Conservation (phyloP, 2,113 vertebrate species). For the Caracal caracal region DNA sequence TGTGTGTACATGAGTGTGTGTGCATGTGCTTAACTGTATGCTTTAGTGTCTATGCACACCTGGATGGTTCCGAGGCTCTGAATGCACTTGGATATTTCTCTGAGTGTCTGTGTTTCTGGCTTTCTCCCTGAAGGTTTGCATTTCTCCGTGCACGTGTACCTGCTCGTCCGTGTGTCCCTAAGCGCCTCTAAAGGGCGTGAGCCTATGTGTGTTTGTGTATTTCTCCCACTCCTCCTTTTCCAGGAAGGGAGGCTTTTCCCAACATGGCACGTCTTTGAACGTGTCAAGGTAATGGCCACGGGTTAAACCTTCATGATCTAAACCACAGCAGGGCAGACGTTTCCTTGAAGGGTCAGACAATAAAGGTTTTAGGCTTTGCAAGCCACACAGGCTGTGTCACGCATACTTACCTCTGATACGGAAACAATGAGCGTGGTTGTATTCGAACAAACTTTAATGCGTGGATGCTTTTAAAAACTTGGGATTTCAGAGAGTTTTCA, state of each 20-base stretch:
- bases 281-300: neutral
- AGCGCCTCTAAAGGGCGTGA: no score
- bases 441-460: neutral
- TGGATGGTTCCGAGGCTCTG: neutral
- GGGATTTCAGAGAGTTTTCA: neutral
- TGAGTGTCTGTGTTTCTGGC: neutral
- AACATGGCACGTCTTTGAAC: neutral
- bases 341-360: neutral
- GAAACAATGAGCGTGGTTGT: rapidly evolving
- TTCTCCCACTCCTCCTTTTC: neutral
- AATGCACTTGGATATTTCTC: neutral
- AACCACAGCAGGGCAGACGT: neutral
- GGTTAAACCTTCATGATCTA: neutral
- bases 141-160: neutral
- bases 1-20: neutral
- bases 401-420: rapidly evolving
- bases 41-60: neutral
- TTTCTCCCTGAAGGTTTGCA: neutral
- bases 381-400: rapidly evolving
- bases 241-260: neutral
- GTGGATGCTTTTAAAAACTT: neutral
- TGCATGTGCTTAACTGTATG: no score
- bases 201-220: neutral
- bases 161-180: neutral
- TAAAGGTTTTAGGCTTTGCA: neutral